phyloP scores from a whole-genome alignment of 2,888 invertebrate genomes.

The Stegophylla sp. region DNA sequence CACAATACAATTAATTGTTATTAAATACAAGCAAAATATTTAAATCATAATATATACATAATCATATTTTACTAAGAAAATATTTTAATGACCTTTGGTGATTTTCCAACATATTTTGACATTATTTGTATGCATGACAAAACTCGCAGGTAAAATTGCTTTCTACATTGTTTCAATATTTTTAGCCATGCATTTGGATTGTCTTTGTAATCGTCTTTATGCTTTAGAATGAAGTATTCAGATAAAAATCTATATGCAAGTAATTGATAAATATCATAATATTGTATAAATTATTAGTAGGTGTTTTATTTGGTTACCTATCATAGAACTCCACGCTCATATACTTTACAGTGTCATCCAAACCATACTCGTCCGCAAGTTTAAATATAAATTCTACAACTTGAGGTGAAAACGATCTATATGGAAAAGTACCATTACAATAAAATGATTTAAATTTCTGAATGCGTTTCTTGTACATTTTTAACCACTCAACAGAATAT shows the following conservation, averaged over 20 bases:
- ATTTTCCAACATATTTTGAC: slow-evolving; percentile 13
- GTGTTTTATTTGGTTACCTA: slow-evolving; percentile 1
- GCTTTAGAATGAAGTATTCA: slow-evolving; percentile 11
- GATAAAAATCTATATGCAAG: slow-evolving; percentile 37
- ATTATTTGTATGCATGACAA: slow-evolving; percentile 37
- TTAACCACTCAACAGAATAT: slow-evolving; percentile 22
- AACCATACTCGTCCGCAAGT: neutral
- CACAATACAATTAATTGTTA: no score
- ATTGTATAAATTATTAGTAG: neutral
- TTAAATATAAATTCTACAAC: slow-evolving; percentile 33
- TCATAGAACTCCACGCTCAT: slow-evolving; percentile 35
- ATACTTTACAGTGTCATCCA: slow-evolving; percentile 25
- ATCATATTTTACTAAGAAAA: neutral
- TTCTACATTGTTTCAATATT: slow-evolving; percentile 2
- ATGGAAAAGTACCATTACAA: slow-evolving; percentile 12
- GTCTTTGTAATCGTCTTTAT: neutral
- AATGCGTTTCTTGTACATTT: slow-evolving; percentile 18
- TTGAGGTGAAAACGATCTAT: slow-evolving; percentile 33
- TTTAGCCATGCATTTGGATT: neutral
- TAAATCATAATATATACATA: no score
- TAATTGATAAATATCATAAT: slow-evolving; percentile 1
- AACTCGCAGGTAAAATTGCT: slow-evolving; percentile 22
- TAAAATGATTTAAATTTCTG: neutral
- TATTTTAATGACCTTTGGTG: slow-evolving; percentile 1
- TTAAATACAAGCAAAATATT: no score